Base-by-base conservation (phyloP, 1,140 invertebrate species). In the Littorina saxatilis region DNA sequence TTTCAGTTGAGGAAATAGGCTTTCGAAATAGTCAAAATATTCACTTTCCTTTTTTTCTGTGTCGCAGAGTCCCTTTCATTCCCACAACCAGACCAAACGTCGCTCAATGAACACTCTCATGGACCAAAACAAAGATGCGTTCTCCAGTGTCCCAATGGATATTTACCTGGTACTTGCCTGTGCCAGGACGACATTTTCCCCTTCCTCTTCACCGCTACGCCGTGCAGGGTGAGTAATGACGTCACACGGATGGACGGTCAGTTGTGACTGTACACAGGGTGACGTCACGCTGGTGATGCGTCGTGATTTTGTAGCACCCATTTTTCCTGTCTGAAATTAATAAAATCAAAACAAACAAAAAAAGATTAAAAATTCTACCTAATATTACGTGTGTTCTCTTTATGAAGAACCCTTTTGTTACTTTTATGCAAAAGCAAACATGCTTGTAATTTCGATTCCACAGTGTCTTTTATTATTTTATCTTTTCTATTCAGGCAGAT, bases 211-310 rank as follows among this genome's bases (percentile, higher is more conserved):
- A 27, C 43, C 27, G 43, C 23, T 23, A 50, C 70, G 29, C 70
- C 70, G 2, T 73, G 70, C 43, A 50, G 20, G 70, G 70, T 73
- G n/a, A 50, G 70, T 73, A n/a, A 61, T 29, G 43, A 47, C 43
- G 43, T 29, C 58, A 61, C 11, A 52, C 50, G 50, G 50, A 23
- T 52, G 9, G 50, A 52, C 23, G 9, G 11, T 52, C 50, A 52
- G 11, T 52, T 52, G 11, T 13, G 9, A 13, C 11, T 11, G 50
- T 52, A 52, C 11, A 11, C 11, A 52, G 50, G 11, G 11, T 13
- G 9, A 13, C 23, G 50, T 52, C 23, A 23, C 23, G 9, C 11
- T 52, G 9, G 50, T 52, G 9, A 23, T 52, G 9, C 11, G 9
- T 52, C 11, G 9, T 52, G 9, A 13, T 52, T 52, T 52, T 52